Conservation (phyloP, 2,888 invertebrate species). For the Thymelicus sylvestris region DNA sequence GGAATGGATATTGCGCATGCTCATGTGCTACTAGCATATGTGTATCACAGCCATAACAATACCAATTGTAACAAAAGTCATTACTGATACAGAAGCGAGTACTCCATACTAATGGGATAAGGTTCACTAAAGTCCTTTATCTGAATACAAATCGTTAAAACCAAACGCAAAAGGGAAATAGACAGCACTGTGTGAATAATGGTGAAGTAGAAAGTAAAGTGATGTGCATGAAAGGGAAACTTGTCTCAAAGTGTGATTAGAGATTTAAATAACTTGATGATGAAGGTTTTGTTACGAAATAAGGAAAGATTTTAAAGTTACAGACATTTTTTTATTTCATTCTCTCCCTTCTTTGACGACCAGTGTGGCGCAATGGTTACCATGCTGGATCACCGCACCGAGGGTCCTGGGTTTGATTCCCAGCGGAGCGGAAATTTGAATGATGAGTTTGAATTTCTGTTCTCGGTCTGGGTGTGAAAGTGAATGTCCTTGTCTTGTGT, state of each 20-base stretch:
- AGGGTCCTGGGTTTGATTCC: no score
- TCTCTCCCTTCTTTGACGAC: no score
- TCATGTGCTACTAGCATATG: no score
- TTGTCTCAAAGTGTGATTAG: slow-evolving; percentile 17
- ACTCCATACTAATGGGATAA: slow-evolving; percentile 19
- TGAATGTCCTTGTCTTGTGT: no score
- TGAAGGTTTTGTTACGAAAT: not conserved
- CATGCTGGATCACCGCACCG: no score
- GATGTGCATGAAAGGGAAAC: slow-evolving; percentile 31
- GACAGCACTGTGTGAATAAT: slow-evolving; percentile 29
- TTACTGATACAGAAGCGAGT: slow-evolving; percentile 21
- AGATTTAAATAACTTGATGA: slow-evolving; percentile 1
- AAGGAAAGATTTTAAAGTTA: not conserved
- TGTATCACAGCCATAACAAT: not conserved
- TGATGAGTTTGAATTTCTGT: no score
- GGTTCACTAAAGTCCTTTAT: slow-evolving; percentile 19
- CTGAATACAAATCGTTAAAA: slow-evolving; percentile 25
- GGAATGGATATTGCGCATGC: no score
- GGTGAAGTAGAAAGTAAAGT: slow-evolving; percentile 31
- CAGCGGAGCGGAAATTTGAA: no score
- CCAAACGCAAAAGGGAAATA: slow-evolving; percentile 31
- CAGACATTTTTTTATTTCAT: no score
- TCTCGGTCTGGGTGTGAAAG: no score
- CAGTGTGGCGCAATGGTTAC: no score
- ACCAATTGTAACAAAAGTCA: slow-evolving; percentile 22